Conservation (phyloP, 2,113 vertebrate species). For the Neotragus pygmaeus region DNA sequence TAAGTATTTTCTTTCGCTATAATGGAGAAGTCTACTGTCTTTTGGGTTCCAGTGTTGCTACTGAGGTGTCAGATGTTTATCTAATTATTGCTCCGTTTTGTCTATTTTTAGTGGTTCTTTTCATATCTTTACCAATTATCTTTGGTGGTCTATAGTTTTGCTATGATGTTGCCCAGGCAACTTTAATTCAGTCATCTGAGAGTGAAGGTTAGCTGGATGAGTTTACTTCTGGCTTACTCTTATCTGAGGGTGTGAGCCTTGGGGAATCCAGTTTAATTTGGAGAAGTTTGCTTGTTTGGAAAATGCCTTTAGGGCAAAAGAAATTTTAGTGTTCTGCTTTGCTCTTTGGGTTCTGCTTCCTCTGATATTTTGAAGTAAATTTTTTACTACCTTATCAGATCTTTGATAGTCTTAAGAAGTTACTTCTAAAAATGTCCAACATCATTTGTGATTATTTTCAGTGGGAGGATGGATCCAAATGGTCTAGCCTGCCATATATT, state of each 20-base stretch:
- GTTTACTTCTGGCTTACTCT: background rate
- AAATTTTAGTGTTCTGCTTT: background rate
- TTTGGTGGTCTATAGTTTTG: background rate
- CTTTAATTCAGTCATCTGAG: background rate
- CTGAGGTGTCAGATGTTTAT: background rate
- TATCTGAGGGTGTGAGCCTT: background rate
- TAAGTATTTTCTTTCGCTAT: background rate
- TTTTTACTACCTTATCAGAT: background rate
- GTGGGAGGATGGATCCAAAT: background rate
- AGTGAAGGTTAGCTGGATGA: background rate
- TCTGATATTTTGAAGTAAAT: background rate
- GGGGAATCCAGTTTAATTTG: slow-evolving; percentile 5
- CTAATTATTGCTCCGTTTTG: background rate
- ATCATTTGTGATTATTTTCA: background rate
- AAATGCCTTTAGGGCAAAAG: background rate
- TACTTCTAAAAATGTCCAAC: background rate
- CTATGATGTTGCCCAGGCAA: background rate
- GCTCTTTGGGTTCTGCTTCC: background rate
- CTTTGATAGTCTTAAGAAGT: background rate
- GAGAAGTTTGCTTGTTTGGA: background rate
- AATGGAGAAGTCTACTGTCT: background rate
- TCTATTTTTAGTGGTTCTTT: background rate
- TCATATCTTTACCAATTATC: background rate
- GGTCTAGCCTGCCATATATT: background rate
- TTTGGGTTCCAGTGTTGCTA: background rate